Base-by-base conservation (phyloP, 2,888 invertebrate species). In the Pherbina coryleti region DNA sequence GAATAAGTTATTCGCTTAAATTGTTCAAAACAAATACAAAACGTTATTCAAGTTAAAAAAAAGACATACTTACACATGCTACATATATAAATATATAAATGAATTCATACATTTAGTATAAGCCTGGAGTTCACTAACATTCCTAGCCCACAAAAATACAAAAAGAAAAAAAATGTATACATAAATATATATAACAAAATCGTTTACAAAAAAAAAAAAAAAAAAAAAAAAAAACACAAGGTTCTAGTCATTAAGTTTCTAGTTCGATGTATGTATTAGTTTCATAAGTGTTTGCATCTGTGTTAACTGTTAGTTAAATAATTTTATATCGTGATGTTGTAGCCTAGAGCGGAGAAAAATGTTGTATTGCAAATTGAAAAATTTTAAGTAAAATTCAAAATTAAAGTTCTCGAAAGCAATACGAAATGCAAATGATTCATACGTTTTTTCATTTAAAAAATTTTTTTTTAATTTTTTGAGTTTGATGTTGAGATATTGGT, bases 221-320 rank as follows among this genome's bases (percentile, higher is more conserved):
- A 31, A 71, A 55, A 19, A n/a, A n/a, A n/a, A n/a, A n/a, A n/a
- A n/a, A n/a, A n/a, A n/a, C n/a, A n/a, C n/a, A n/a, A n/a, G n/a
- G n/a, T 71, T 53, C 25, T 71, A 75, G 78, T 75, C 75, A 75
- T 75, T 64, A 53, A 28, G 62, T 69, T 73, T 64, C 71, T 62
- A 51, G 78, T 73, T 79, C 62, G 22, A 44, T 69, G 76, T 73
- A 55, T 69, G 76, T 69, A 69, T 76, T 62, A 73, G 73, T 73
- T 76, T 31, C 22, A 22, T 62, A 73, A 71, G 51, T 71, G 34
- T 69, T 51, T 78, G 66, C 67, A 75, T 75, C 28, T 53, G 73
- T 60, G 44, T 70, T 31, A 25, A 53, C 53, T 44, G 64, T 34
- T 28, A n/a, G n/a, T n/a, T 22, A 37, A 22, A 49, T n/a, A 37